Conservation (phyloP, 2,113 vertebrate species). For the Coracopsis vasa region DNA sequence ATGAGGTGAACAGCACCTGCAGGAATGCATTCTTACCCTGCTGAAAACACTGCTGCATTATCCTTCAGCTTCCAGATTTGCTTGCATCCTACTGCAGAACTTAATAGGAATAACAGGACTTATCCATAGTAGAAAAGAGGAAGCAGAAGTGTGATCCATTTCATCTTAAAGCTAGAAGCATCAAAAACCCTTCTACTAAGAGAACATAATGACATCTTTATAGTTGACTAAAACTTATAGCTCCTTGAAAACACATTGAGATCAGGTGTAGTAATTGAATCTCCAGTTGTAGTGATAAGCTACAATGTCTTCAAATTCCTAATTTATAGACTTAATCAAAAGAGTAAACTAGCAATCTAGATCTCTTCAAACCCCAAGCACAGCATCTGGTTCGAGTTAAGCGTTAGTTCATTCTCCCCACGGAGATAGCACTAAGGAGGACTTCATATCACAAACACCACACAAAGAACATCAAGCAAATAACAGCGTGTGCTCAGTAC, state of each 20-base stretch:
- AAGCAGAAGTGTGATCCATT: neutral
- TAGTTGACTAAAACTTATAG: neutral
- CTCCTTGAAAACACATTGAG: neutral
- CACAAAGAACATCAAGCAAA: constrained; percentile 56
- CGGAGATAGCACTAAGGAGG: neutral
- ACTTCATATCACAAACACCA: constrained; percentile 47
- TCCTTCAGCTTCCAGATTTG: neutral
- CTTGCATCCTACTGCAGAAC: neutral
- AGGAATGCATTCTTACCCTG: neutral
- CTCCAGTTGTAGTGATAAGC: neutral
- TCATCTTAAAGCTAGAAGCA: constrained; percentile 5
- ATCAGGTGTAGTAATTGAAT: neutral
- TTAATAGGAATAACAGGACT: neutral
- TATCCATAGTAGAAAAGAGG: neutral
- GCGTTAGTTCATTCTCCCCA: constrained; percentile 1
- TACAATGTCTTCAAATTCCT: neutral
- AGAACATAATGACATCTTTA: neutral
- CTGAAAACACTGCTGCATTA: neutral
- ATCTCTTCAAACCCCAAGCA: constrained; percentile 46
- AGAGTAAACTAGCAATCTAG: constrained; percentile 72
- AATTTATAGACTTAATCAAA: neutral
- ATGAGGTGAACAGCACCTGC: neutral
- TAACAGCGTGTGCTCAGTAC: constrained; percentile 42
- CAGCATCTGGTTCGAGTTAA: neutral
- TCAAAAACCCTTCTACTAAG: neutral